A percentile compares a stretch with the other conserved stretches of the same genome.
These are phyloP conservation scores for Tetanocera ferruginea DNA, from an alignment of 2,888 invertebrate species.

Conservation along the genomic window DNA sequence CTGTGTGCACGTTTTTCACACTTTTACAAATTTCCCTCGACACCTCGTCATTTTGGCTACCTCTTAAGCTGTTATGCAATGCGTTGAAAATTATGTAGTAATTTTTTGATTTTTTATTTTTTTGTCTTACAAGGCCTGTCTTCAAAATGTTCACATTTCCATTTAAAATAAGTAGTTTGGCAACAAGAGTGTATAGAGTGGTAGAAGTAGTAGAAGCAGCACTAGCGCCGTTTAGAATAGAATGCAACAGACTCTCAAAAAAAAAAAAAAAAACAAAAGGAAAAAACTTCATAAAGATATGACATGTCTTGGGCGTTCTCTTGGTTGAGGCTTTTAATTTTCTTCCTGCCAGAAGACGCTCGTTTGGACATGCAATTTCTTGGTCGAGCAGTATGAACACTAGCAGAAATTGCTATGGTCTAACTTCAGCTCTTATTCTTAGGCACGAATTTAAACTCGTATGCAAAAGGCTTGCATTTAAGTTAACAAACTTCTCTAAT, in stretches of 20 bases:
- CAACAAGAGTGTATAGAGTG: no score
- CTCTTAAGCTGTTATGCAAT: neutral
- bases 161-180: neutral
- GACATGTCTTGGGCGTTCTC: neutral
- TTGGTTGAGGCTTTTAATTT: conserved; percentile 24
- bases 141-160: conserved; percentile 18
- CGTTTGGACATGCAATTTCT: conserved; percentile 20
- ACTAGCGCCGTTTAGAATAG: neutral
- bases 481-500: no score
- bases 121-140: neutral
- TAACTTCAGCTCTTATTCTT: no score
- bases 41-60: conserved; percentile 16
- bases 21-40: conserved; percentile 40
- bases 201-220: neutral
- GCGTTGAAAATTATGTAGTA: no score
- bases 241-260: neutral
- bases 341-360: conserved; percentile 1
- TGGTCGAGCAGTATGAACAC: neutral
- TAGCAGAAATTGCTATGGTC: neutral
- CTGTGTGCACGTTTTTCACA: conserved; percentile 13
- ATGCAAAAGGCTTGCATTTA: no score
- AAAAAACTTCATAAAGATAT: conserved; percentile 12
- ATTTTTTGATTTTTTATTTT: no score
- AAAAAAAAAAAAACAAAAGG: neutral
- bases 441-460: no score